phyloP scores from a whole-genome alignment of 1,140 invertebrate genomes.

The Scaptomyza graminum region DNA sequence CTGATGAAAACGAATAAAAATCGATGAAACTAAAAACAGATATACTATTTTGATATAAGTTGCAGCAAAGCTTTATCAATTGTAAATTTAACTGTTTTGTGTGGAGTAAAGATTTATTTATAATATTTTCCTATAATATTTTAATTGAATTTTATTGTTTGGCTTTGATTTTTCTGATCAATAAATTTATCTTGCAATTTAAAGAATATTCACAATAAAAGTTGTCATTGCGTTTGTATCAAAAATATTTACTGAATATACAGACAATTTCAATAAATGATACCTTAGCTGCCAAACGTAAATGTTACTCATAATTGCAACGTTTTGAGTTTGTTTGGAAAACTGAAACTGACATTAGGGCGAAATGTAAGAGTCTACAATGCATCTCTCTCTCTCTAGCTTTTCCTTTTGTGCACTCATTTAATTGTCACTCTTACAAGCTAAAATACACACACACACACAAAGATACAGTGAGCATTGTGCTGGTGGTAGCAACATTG shows the following conservation, averaged over 20 bases:
- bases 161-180: no score
- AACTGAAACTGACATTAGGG: constrained; percentile 28
- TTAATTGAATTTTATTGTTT: no score
- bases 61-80: no score
- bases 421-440: constrained; percentile 46
- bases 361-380: constrained; percentile 34
- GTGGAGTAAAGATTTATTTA: no score
- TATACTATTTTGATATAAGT: not conserved
- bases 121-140: no score
- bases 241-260: no score
- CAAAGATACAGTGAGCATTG: constrained; percentile 1
- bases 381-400: constrained; percentile 12
- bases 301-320: constrained; percentile 28
- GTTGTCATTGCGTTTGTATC: no score
- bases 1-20: not conserved
- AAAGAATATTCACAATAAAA: no score
- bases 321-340: not conserved
- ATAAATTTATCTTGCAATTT: no score
- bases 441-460: constrained; percentile 5
- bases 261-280: constrained; percentile 25
- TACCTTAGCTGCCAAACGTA: not conserved
- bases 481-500: constrained; percentile 32
- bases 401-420: constrained; percentile 14
- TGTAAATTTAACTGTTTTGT: no score
- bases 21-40: not conserved